A percentile compares a stretch with the other conserved stretches of the same genome.
These are phyloP conservation scores for Lethenteron reissneri DNA, from an alignment of 2,113 vertebrate genomes.

Conservation along the genomic window DNA sequence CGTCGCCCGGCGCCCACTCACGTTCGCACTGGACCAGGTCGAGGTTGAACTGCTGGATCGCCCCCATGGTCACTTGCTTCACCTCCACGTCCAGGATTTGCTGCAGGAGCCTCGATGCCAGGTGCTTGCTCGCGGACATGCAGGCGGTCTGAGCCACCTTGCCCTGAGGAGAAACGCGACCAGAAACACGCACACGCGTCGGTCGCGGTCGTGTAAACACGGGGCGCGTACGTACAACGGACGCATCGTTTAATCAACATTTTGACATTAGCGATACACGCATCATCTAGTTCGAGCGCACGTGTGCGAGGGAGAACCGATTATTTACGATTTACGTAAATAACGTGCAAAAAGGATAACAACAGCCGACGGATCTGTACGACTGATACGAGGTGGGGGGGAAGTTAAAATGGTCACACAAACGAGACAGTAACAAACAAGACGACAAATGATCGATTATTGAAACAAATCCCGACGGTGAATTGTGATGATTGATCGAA, in stretches of 20 bases:
- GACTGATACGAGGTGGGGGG: too few species aligned
- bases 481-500: too few species aligned
- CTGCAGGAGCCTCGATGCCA: conserved; percentile 70
- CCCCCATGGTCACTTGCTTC: conserved; percentile 65
- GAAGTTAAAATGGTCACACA: too few species aligned
- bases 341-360: too few species aligned
- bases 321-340: too few species aligned
- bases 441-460: too few species aligned
- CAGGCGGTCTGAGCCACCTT: conserved; percentile 95
- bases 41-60: conserved; percentile 68
- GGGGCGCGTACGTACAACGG: too few species aligned
- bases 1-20: conserved; percentile 24
- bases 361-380: too few species aligned
- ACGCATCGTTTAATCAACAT: neutral
- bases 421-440: too few species aligned
- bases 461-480: too few species aligned
- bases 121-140: conserved; percentile 92
- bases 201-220: too few species aligned
- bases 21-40: conserved; percentile 82
- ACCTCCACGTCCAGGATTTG: conserved; percentile 66
- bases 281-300: neutral
- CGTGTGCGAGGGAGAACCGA: neutral
- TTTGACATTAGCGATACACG: neutral
- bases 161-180: conserved; percentile 28
- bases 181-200: neutral